Percentiles rank a stretch among this genome's conserved stretches.
These are phyloP conservation scores for Hetaerina titia DNA, from an alignment of 2,888 invertebrate species.

Conservation along the genomic window DNA sequence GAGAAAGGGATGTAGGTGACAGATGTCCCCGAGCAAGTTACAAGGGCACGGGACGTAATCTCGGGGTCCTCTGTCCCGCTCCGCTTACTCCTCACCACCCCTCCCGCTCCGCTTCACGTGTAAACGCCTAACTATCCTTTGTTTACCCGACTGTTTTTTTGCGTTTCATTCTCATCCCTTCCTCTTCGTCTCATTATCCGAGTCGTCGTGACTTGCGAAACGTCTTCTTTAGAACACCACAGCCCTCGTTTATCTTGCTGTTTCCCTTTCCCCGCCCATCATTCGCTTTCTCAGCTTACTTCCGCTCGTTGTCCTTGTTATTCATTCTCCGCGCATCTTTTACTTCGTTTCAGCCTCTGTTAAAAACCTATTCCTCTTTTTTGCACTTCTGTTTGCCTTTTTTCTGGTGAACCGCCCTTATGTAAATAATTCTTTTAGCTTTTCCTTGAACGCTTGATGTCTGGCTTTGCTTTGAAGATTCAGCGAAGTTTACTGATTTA, in stretches of 20 bases:
- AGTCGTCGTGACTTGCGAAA: constrained; percentile 59
- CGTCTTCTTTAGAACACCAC: background rate
- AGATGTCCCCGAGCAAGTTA: background rate
- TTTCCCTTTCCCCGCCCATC: background rate
- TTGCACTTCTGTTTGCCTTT: background rate
- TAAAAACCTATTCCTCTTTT: background rate
- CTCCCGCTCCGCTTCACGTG: background rate
- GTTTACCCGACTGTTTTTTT: background rate
- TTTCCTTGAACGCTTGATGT: background rate
- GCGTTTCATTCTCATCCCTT: background rate
- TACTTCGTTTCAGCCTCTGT: background rate
- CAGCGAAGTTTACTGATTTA: no score
- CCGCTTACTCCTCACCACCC: background rate
- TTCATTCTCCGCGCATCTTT: background rate
- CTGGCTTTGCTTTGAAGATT: background rate
- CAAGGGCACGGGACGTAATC: background rate
- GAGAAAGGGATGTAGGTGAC: background rate
- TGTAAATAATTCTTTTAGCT: background rate
- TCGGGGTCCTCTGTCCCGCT: background rate
- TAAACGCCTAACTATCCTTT: background rate
- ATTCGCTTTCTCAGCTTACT: background rate
- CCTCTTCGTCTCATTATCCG: constrained; percentile 48
- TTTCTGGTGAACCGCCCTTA: background rate
- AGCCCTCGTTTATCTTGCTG: background rate
- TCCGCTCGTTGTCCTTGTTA: background rate